Base-by-base conservation (phyloP, 2,797 vertebrate genomes). In the Gambusia yucatana region DNA sequence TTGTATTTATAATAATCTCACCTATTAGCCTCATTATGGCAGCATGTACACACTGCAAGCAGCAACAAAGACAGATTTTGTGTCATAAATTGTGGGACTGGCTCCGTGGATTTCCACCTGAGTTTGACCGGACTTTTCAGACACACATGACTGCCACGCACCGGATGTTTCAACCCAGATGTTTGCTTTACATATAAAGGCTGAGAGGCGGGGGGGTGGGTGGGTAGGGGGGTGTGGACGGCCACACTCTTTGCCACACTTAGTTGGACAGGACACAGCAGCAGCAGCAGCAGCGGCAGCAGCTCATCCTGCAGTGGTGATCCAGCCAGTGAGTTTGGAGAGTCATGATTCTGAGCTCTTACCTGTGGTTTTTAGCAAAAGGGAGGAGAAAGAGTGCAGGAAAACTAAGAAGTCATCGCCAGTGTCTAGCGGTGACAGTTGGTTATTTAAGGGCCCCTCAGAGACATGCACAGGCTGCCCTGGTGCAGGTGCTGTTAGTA, bases 341-440 rank as follows among this genome's bases (percentile, higher is more conserved):
- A 88, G 90, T 94, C 90, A 91, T 89, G 92, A 94, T 95, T 93
- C 92, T 93, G 91, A 91, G 89, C 86, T 89, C 87, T 90, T 87
- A 86, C 91, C 88, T 92, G 88, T 84, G 87, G 82, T 79, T 84
- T 33, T 30, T 79, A 82, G 77, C 41, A 69, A 69, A 55, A 28
- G 36, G 77, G 77, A 84, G 78, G 55, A 88, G 69, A 89, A 77
- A 86, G 80, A 86, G 86, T 86, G 82, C 81, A 82, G 89, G 75
- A 84, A 88, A 80, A 69, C 84, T 77, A 82, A 82, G 88, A 89
- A 92, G 93, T 93, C 91, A 93, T 91, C 92, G 91, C 93, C 89
- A 90, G 82, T 87, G 94, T 95, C 92, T 94, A 94, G 87, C 93
- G 93, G 93, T 95, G 95, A 95, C 94, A 95, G 93, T 93, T 91